A percentile compares a stretch with the other conserved stretches of the same genome.
These are phyloP conservation scores for Abrostola triplasia DNA, from an alignment of 2,888 invertebrate genomes.

Conservation along the genomic window DNA sequence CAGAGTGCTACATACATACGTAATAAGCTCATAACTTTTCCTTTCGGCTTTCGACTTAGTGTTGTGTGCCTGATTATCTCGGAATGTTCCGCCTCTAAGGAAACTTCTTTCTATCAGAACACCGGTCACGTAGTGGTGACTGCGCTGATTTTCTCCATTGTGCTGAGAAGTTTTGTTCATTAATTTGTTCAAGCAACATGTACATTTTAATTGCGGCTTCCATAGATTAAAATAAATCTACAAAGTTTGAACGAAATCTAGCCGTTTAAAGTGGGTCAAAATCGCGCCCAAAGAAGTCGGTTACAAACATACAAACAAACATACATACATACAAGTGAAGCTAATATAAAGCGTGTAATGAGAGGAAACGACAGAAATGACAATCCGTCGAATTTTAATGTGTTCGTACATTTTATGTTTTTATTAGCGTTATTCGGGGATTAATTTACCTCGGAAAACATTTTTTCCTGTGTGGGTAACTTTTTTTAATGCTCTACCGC, in stretches of 20 bases:
- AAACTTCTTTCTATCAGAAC: slow-evolving; percentile 20
- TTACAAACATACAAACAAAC: no score
- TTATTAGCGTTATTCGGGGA: slow-evolving; percentile 15
- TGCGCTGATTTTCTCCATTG: slow-evolving; percentile 40
- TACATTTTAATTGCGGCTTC: slow-evolving; percentile 23
- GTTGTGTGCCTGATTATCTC: slow-evolving; percentile 33
- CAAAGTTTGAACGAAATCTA: no score
- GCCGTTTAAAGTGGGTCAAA: no score
- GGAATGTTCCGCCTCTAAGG: slow-evolving; percentile 11
- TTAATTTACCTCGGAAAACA: slow-evolving; percentile 12
- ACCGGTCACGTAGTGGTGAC: slow-evolving; percentile 32
- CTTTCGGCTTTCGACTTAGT: slow-evolving; percentile 6
- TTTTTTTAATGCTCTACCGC: slow-evolving; percentile 19
- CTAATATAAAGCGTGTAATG: no score
- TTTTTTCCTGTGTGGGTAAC: slow-evolving; percentile 12
- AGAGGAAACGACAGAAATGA: background rate
- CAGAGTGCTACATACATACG: slow-evolving; percentile 12
- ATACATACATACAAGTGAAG: no score
- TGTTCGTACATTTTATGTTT: slow-evolving; percentile 2
- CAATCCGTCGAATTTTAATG: background rate
- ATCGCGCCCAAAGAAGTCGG: no score
- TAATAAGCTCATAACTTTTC: slow-evolving; percentile 32
- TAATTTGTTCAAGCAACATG: slow-evolving; percentile 37
- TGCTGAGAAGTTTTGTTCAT: slow-evolving; percentile 31
- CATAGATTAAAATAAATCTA: background rate